Evolutionary conservation across 2,113 vertebrate genomes (phyloP), one percentile per base, ranked within the genome.

Genomic region (Mesocricetus auratus): DNA sequence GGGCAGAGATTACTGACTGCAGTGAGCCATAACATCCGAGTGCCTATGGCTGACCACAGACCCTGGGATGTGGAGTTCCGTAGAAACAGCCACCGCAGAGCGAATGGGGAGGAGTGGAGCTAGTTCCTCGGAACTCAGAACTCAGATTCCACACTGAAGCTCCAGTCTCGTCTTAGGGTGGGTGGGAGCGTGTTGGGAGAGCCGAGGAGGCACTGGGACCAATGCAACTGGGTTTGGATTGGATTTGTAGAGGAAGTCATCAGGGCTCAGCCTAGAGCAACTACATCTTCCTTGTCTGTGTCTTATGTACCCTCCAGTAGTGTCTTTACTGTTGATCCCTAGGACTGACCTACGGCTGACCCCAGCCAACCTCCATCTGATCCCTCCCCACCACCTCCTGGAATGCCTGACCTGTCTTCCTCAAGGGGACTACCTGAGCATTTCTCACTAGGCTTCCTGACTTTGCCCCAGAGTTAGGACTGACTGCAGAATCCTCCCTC

Each of bases 331-430:
- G 21, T 45, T 22, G 17, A 33, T 33, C 77, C 73, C 17, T 1
- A 8, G 50, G 62, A 47, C 95, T 98, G 96, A 96, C 88, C 89
- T 95, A 47, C 42, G 12, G 71, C 75, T 94, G 56, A 90, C 90
- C 87, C 90, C 58, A 82, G 78, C 26, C 64, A 78, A 62, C 39
- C 66, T 50, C 45, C 58, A 68, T 9, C n/a, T n/a, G n/a, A n/a
- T n/a, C 15, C 21, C 53, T 87, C 24, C 33, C 21, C 50, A 8
- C 47, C 66, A 89, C n/a, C 26, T 89, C 42, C 81, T 29, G 73
- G 10, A 94, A 74, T n/a, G 36, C 58, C 1, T 13, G 6, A n/a
- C 8, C 17, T 13, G 2, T 33, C 47, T 78, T 92, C 3, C 7
- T 9, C 1, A 58, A 58, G 33, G 5, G 22, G n/a, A 95, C 45